A percentile compares a stretch with the other conserved stretches of the same genome.
Evolutionary conservation across 2,113 vertebrate genomes (phyloP).

Genomic region (Haemorhous mexicanus): DNA sequence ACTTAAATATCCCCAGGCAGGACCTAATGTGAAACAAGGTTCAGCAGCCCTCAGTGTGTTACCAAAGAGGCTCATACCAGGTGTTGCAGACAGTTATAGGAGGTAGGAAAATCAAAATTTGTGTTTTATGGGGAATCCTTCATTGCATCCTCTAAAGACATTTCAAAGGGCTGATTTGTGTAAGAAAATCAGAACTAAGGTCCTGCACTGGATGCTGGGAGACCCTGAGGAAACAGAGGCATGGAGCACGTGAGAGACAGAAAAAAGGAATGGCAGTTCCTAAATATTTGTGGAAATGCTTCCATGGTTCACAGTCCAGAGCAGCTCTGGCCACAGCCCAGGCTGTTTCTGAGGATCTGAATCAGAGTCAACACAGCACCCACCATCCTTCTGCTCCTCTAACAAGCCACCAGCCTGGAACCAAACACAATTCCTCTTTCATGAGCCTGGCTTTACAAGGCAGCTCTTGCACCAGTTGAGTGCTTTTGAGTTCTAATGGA

Average conservation of each 20-base stretch:
- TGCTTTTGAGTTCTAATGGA: neutral
- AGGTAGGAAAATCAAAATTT: neutral
- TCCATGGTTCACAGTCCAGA: neutral
- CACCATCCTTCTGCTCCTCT: neutral
- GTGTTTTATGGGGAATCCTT: neutral
- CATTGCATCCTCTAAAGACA: neutral
- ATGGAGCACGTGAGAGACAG: neutral
- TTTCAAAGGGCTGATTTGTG: neutral
- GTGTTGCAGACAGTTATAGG: neutral
- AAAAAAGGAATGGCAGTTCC: neutral
- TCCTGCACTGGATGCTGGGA: neutral
- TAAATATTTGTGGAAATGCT: neutral
- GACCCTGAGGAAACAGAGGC: neutral
- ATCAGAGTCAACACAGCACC: neutral
- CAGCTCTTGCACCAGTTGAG: neutral
- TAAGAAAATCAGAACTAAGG: neutral
- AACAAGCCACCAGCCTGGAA: neutral
- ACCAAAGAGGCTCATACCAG: neutral
- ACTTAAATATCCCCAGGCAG: neutral
- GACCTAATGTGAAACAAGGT: neutral
- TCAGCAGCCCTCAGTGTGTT: neutral
- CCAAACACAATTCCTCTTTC: neutral
- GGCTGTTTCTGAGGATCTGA: neutral
- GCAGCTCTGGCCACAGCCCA: neutral
- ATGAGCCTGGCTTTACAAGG: neutral